Conservation (phyloP, 1,140 invertebrate species). For the Thaumetopoea pityocampa region DNA sequence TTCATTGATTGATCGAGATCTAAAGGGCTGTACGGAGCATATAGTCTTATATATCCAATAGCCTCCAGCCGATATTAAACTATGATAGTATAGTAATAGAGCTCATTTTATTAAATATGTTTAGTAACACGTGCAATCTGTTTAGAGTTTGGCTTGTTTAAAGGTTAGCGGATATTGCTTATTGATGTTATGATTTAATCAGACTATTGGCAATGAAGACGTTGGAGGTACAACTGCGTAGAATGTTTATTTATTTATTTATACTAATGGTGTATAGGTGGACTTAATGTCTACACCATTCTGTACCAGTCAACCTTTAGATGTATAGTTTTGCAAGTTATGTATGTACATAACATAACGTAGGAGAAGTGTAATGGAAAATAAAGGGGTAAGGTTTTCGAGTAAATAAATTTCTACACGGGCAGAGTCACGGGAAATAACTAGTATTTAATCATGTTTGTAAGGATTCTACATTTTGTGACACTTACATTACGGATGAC, state of each 20-base stretch:
- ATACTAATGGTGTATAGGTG: background rate
- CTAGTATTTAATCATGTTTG: no score
- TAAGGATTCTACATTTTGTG: no score
- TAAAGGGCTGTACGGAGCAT: constrained; percentile 19
- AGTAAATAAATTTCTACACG: no score
- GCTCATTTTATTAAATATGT: constrained; percentile 20
- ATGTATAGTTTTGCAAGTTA: no score
- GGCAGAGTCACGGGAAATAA: no score
- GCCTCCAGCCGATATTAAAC: constrained; percentile 1
- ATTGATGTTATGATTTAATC: constrained; percentile 54
- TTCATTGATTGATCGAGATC: constrained; percentile 29
- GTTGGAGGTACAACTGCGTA: constrained; percentile 34
- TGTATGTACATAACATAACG: no score
- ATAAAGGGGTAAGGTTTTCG: no score
- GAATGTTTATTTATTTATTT: background rate
- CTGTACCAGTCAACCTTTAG: no score
- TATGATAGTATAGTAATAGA: constrained; percentile 18
- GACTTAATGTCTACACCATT: constrained; percentile 1
- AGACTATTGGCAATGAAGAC: constrained; percentile 57
- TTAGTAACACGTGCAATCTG: constrained; percentile 42
- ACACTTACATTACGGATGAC: no score
- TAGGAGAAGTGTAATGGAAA: no score
- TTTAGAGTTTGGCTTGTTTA: no score
- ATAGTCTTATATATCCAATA: background rate
- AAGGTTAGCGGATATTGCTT: constrained; percentile 64